phyloP scores from a whole-genome alignment of 2,113 vertebrate genomes.

The Copsychus sechellarum region DNA sequence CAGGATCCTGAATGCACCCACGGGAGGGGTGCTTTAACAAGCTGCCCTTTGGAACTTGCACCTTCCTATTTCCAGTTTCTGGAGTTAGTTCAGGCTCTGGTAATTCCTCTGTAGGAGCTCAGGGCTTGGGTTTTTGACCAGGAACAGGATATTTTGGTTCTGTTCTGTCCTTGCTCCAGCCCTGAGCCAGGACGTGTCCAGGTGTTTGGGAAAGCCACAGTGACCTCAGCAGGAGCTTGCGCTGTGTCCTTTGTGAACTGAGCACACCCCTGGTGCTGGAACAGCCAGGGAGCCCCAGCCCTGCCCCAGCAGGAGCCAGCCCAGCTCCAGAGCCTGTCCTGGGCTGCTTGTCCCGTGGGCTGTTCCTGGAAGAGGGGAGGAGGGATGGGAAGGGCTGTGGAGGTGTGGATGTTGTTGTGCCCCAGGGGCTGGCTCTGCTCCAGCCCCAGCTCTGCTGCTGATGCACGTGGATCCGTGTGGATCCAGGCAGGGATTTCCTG shows the following conservation, averaged over 20 bases:
- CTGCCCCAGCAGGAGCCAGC: conserved; percentile 75
- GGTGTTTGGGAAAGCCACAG: background rate
- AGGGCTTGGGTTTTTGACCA: background rate
- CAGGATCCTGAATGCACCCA: background rate
- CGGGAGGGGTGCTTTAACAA: background rate
- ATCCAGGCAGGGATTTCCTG: background rate
- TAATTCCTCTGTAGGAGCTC: background rate
- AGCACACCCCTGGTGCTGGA: conserved; percentile 67
- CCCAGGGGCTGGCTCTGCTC: conserved; percentile 20
- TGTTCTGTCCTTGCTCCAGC: background rate
- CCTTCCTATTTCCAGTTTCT: background rate
- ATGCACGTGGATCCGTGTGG: background rate
- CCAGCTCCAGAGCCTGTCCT: background rate
- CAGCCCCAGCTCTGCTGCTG: background rate
- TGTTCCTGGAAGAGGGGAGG: conserved; percentile 76
- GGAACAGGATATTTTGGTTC: fast-evolving
- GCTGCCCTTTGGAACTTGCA: background rate
- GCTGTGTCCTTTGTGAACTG: conserved; percentile 67
- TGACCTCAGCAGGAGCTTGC: conserved; percentile 24
- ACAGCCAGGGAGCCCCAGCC: conserved; percentile 63
- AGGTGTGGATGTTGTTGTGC: background rate
- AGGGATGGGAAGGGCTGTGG: conserved; percentile 64
- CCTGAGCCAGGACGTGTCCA: background rate
- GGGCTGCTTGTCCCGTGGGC: conserved; percentile 73
- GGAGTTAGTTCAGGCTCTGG: background rate